A percentile compares a stretch with the other conserved stretches of the same genome.
phyloP scores from a whole-genome alignment of 1,140 invertebrate genomes.

The Zaprionus taronus region DNA sequence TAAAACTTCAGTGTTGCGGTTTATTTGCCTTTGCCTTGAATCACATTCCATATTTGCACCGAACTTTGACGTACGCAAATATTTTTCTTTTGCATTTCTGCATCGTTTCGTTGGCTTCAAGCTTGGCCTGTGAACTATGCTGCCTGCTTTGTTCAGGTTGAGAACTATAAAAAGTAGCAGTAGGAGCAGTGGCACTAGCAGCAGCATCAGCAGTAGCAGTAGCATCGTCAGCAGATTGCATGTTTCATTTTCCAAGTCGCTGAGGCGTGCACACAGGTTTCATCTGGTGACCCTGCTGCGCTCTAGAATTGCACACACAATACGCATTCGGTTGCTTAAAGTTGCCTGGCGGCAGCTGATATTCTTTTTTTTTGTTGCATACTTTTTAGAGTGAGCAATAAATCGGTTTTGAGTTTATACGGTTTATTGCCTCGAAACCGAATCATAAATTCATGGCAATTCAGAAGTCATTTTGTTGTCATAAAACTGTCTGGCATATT shows the following conservation, averaged over 20 bases:
- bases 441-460: constrained; percentile 20
- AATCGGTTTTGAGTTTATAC: constrained; percentile 1
- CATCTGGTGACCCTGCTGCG: neutral
- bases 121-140: constrained; percentile 5
- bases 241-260: constrained; percentile 52
- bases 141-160: neutral
- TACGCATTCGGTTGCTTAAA: neutral
- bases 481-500: constrained; percentile 4
- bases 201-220: neutral
- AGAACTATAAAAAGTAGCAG: constrained; percentile 15
- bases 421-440: neutral
- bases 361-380: neutral
- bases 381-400: neutral
- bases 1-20: constrained; percentile 45
- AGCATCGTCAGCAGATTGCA: constrained; percentile 14
- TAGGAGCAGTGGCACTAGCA: neutral
- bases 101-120: constrained; percentile 21
- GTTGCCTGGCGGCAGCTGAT: neutral
- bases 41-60: constrained; percentile 63
- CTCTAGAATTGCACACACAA: neutral
- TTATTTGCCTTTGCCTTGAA: constrained; percentile 42
- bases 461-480: neutral
- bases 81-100: constrained; percentile 53
- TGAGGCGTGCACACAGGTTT: constrained; percentile 13
- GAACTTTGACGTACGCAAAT: constrained; percentile 70